Evolutionary conservation across 2,888 invertebrate genomes (phyloP), one percentile per base, ranked within the genome.

Genomic region (Leucozona laternaria): DNA sequence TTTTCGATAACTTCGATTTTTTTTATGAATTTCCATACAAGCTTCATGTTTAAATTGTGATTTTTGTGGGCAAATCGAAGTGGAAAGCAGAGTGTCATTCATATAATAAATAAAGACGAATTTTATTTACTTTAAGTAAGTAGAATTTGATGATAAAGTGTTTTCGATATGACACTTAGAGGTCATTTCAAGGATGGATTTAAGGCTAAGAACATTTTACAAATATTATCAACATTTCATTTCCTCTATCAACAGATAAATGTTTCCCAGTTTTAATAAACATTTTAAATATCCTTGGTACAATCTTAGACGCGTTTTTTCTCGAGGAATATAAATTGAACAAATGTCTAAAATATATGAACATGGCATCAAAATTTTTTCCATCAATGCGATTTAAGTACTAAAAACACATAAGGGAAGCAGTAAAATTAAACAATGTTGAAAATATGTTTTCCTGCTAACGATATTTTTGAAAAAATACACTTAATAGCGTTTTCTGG

Each of bases 121-220:
- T 11, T 48, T 43, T 2, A 20, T 20, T 20, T 11, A 4, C 2
- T 48, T 48, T 11, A 48, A 20, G 48, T 48, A 48, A 20, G 48
- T 45, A 45, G 43, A 2, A 4, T 8, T 45, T 45, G 1, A 3
- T 17, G 45, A 45, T n/a, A 17, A 45, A 17, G 2, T 8, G 2
- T n/a, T 2, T 28, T 55, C 6, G 13, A 58, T 40, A 40, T 48
- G 43, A 73, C 57, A 60, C 53, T 73, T 60, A 53, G 73, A 34
- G 75, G 75, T 80, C 75, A 62, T 31, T 34, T 53, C 53, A 76
- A 75, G 43, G 64, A 22, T 40, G n/a, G 3, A 1, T 45, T 4
- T 8, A 10, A 10, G 17, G 1, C 3, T 45, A 17, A 45, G 17
- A 17, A 45, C 8, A 45, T 45, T 45, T 45, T 45, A 1, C 3